A percentile compares a stretch with the other conserved stretches of the same genome.
These are phyloP conservation scores for Sthenelais limicola DNA, from an alignment of 2,888 invertebrate genomes.

Conservation along the genomic window DNA sequence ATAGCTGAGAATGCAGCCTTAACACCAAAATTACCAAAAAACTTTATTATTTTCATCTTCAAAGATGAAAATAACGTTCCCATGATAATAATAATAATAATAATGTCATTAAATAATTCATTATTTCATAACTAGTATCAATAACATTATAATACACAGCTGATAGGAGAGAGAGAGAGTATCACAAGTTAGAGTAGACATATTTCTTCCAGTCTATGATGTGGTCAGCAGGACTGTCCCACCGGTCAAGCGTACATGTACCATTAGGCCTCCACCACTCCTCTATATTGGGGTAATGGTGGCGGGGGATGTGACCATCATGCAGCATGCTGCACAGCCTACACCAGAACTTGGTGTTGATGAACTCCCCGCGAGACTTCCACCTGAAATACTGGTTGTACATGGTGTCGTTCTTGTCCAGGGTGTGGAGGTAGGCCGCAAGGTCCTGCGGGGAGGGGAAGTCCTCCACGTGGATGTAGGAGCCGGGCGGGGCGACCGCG, in stretches of 20 bases:
- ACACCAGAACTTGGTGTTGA: slow-evolving; percentile 96
- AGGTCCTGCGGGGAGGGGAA: slow-evolving; percentile 89
- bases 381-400: slow-evolving; percentile 96
- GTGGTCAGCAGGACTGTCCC: slow-evolving; percentile 15
- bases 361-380: slow-evolving; percentile 95
- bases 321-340: slow-evolving; percentile 81
- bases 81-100: no score
- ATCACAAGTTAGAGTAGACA: slow-evolving; percentile 29
- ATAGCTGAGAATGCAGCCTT: no score
- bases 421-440: slow-evolving; percentile 86
- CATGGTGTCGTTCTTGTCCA: slow-evolving; percentile 89
- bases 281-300: slow-evolving; percentile 42
- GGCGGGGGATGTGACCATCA: slow-evolving; percentile 42
- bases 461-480: slow-evolving; percentile 96
- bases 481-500: slow-evolving; percentile 87
- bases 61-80: no score
- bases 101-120: no score
- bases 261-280: slow-evolving; percentile 49
- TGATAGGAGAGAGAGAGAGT: no score
- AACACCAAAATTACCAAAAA: no score
- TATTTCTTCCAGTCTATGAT: slow-evolving; percentile 39
- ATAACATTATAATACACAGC: no score
- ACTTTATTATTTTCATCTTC: no score
- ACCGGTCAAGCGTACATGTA: slow-evolving; percentile 39
- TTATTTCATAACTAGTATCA: no score